Conservation (phyloP, 1,140 invertebrate species). For the Drosophila micromelanica region DNA sequence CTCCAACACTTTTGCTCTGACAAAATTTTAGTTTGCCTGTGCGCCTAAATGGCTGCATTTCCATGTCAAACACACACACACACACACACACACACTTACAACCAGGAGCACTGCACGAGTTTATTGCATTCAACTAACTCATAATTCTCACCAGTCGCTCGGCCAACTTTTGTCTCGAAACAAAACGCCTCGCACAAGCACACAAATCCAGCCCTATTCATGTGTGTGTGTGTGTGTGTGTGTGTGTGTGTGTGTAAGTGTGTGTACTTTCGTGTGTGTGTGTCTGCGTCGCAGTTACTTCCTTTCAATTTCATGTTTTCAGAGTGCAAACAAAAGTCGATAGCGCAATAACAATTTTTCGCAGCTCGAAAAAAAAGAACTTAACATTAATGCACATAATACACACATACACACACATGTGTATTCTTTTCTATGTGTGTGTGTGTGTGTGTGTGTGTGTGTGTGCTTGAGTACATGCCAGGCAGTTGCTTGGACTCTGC, state of each 20-base stretch:
- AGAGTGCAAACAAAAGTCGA: slow-evolving; percentile 57
- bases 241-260: not conserved
- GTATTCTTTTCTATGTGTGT: not conserved
- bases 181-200: slow-evolving; percentile 35
- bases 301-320: slow-evolving; percentile 63
- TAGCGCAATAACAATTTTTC: slow-evolving; percentile 58
- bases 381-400: slow-evolving; percentile 38
- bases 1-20: slow-evolving; percentile 1
- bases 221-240: slow-evolving; percentile 1
- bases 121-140: slow-evolving; percentile 65
- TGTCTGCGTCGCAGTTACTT: slow-evolving; percentile 50
- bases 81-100: slow-evolving; percentile 7
- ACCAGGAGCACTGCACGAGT: slow-evolving; percentile 21
- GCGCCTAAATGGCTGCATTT: slow-evolving; percentile 55
- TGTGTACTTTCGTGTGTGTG: slow-evolving; percentile 1
- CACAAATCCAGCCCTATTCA: slow-evolving; percentile 24
- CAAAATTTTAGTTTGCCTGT: not conserved
- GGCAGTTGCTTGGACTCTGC: slow-evolving; percentile 19
- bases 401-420: not conserved
- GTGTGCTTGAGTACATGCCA: slow-evolving; percentile 7
- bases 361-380: slow-evolving; percentile 38
- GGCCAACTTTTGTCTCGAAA: slow-evolving; percentile 55
- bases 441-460: slow-evolving; percentile 1
- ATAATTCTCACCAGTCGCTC: slow-evolving; percentile 49
- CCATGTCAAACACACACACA: slow-evolving; percentile 39